Evolutionary conservation across 2,797 vertebrate genomes (phyloP).

Genomic region (Heterohyrax brucei): DNA sequence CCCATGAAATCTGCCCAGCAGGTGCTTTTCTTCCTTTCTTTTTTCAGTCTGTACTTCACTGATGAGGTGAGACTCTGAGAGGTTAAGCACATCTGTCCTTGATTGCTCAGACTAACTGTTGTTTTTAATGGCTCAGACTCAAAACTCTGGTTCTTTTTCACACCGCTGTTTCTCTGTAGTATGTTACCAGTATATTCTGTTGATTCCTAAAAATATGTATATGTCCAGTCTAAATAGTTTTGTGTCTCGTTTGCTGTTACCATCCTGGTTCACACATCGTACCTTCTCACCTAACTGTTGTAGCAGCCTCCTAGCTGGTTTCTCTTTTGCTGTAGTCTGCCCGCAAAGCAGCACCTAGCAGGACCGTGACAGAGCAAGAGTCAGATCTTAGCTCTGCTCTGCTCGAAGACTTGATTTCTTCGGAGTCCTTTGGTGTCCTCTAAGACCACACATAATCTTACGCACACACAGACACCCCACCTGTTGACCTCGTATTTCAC

Average conservation of each 20-base stretch:
- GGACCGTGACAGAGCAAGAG: background rate
- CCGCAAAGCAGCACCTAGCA: background rate
- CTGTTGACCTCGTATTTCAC: background rate
- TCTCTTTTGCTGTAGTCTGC: background rate
- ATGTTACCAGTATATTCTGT: background rate
- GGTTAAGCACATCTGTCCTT: background rate
- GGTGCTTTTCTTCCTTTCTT: background rate
- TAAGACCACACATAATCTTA: background rate
- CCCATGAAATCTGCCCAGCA: background rate
- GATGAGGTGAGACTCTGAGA: slow-evolving; percentile 20
- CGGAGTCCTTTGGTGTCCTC: background rate
- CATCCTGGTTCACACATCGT: background rate
- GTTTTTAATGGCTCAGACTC: background rate
- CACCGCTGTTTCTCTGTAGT: background rate
- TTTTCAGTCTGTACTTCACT: slow-evolving; percentile 17
- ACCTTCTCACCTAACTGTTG: background rate
- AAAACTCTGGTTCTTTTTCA: slow-evolving; percentile 30
- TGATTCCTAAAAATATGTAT: slow-evolving; percentile 8
- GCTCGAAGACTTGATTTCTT: background rate
- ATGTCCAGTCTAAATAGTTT: background rate
- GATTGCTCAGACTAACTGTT: no score
- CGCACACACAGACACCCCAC: background rate
- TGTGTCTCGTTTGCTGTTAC: background rate
- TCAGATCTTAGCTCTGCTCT: background rate
- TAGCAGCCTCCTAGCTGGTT: background rate